phyloP scores from a whole-genome alignment of 1,140 invertebrate species.

The Platyscapa corneri region DNA sequence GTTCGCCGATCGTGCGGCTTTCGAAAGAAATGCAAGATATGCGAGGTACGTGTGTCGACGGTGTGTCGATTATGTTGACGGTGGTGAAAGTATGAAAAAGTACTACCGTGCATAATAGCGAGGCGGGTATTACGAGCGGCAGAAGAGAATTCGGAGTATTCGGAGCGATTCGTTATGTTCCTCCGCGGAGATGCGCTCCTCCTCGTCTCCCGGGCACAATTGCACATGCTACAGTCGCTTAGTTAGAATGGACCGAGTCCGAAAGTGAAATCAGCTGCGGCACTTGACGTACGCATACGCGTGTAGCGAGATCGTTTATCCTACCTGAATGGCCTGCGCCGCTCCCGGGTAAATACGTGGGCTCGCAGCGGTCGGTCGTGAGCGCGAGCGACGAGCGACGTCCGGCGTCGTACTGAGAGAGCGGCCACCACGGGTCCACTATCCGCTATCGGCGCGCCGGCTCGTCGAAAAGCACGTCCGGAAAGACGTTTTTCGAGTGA shows the following conservation, averaged over 20 bases:
- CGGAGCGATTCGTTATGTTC: neutral
- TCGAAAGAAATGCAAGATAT: neutral
- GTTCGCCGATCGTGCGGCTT: neutral
- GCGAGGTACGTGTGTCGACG: too few relatives aligned
- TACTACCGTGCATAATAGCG: neutral
- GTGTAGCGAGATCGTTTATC: neutral
- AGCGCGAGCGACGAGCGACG: neutral
- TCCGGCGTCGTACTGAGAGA: constrained; percentile 27
- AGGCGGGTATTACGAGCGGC: neutral
- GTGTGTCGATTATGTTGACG: neutral
- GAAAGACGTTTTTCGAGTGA: constrained; percentile 70
- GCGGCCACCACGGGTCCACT: too few relatives aligned
- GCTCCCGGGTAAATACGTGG: neutral
- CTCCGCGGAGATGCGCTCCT: too few relatives aligned
- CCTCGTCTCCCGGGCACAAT: too few relatives aligned
- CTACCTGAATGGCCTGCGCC: neutral
- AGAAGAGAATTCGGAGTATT: neutral
- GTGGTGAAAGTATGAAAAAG: neutral
- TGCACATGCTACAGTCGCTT: too few relatives aligned
- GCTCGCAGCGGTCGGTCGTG: too few relatives aligned
- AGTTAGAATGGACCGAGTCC: too few relatives aligned
- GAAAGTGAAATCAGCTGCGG: constrained; percentile 36
- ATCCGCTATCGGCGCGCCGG: neutral
- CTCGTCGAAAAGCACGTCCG: constrained; percentile 58
- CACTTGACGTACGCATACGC: neutral